Percentiles rank a stretch among this genome's conserved stretches.
phyloP scores from a whole-genome alignment of 2,888 invertebrate species.

The Troides helena region DNA sequence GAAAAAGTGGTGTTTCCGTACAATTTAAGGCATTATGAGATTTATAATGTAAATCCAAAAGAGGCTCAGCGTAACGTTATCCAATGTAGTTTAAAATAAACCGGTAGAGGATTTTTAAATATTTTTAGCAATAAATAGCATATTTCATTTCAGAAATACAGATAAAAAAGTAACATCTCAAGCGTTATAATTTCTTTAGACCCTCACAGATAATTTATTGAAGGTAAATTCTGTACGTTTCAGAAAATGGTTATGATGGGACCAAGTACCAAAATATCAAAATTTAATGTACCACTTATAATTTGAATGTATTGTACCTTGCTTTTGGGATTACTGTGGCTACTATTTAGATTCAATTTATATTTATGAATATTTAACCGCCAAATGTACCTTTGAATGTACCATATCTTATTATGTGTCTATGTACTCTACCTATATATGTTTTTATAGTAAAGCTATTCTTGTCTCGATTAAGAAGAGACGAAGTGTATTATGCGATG shows the following conservation, averaged over 20 bases:
- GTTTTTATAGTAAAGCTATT: conserved; percentile 1
- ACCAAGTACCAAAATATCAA: conserved; percentile 24
- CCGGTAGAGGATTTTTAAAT: neutral
- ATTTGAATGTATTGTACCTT: neutral
- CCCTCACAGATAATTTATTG: neutral
- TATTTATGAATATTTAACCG: conserved; percentile 11
- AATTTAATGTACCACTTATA: neutral
- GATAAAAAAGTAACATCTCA: neutral
- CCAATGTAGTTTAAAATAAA: neutral
- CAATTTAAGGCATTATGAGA: conserved; percentile 9
- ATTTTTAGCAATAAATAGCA: conserved; percentile 2
- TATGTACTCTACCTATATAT: conserved; percentile 11
- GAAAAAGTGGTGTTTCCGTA: conserved; percentile 5
- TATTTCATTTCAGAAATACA: neutral
- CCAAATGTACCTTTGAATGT: conserved; percentile 10
- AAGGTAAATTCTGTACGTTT: neutral
- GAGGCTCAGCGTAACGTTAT: conserved; percentile 10
- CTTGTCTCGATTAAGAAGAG: neutral
- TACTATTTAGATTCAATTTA: neutral
- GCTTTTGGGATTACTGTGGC: conserved; percentile 3
- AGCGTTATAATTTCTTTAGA: neutral
- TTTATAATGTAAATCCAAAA: conserved; percentile 13
- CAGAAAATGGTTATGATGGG: conserved; percentile 19
- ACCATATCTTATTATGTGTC: conserved; percentile 17
- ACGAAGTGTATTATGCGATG: neutral